These are phyloP conservation scores for Cynodonichthys magdalenae DNA, from an alignment of 2,797 vertebrate genomes.

Conservation along the genomic window DNA sequence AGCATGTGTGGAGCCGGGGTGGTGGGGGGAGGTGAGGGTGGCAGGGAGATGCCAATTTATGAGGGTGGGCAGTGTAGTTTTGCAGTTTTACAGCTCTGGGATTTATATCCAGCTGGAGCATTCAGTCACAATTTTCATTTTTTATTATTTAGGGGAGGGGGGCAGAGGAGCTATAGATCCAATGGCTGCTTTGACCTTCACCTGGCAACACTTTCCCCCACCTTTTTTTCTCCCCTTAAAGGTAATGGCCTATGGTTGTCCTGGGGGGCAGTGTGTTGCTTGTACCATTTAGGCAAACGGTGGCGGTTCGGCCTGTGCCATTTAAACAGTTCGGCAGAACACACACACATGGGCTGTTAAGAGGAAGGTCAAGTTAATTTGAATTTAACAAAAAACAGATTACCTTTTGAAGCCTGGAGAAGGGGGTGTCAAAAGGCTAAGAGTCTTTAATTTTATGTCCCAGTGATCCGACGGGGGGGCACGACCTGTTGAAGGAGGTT, in stretches of 20 bases:
- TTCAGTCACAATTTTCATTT: slow-evolving; percentile 21
- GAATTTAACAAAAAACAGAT: slow-evolving; percentile 63
- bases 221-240: slow-evolving; percentile 19
- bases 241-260: slow-evolving; percentile 54
- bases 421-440: slow-evolving; percentile 54
- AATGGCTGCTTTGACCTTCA: slow-evolving; percentile 54
- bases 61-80: slow-evolving; percentile 63
- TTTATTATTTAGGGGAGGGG: neutral
- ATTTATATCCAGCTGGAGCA: slow-evolving; percentile 58
- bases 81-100: slow-evolving; percentile 64
- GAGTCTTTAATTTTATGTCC: slow-evolving; percentile 71
- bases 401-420: slow-evolving; percentile 58
- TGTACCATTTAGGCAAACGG: slow-evolving; percentile 61
- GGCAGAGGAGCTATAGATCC: neutral
- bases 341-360: slow-evolving; percentile 4
- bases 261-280: slow-evolving; percentile 12
- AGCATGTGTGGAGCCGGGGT: slow-evolving; percentile 65
- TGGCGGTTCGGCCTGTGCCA: slow-evolving; percentile 12
- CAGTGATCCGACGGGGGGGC: slow-evolving; percentile 43
- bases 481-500: slow-evolving; percentile 50
- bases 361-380: slow-evolving; percentile 68
- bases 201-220: slow-evolving; percentile 9
- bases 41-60: slow-evolving; percentile 67
- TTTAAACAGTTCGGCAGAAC: slow-evolving; percentile 50
- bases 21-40: slow-evolving; percentile 3